These are phyloP conservation scores for Reinhardtius hippoglossoides DNA, from an alignment of 2,113 vertebrate species.

Conservation along the genomic window DNA sequence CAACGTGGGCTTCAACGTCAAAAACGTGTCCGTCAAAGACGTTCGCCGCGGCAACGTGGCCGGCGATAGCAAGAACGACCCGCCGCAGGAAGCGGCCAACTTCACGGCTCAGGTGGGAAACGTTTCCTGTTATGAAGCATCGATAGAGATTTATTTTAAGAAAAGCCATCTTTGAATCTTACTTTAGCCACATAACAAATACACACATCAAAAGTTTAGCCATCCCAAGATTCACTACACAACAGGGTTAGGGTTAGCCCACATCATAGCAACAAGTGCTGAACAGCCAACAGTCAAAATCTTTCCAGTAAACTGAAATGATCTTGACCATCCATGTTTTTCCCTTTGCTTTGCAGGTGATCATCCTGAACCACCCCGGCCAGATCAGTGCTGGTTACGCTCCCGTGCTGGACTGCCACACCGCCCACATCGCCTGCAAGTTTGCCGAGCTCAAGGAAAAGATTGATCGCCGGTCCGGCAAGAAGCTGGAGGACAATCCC, in stretches of 20 bases:
- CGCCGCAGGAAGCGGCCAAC: conserved; percentile 93
- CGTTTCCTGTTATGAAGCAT: neutral
- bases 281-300: neutral
- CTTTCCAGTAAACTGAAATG: neutral
- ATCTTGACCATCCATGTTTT: neutral
- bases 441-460: conserved; percentile 98
- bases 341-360: conserved; percentile 84
- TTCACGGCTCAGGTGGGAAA: conserved; percentile 93
- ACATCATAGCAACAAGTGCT: neutral
- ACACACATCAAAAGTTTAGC: too few species aligned
- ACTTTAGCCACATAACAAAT: too few species aligned
- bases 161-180: neutral
- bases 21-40: conserved; percentile 96
- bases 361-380: conserved; percentile 96
- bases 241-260: too few species aligned
- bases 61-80: conserved; percentile 97
- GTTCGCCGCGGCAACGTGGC: conserved; percentile 96
- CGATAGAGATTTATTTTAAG: neutral
- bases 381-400: conserved; percentile 94
- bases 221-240: too few species aligned
- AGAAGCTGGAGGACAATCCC: conserved; percentile 96
- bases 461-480: conserved; percentile 95
- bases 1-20: conserved; percentile 95
- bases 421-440: conserved; percentile 96
- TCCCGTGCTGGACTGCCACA: conserved; percentile 96